Conservation (phyloP, 2,113 vertebrate species). For the Lasiurus borealis region DNA sequence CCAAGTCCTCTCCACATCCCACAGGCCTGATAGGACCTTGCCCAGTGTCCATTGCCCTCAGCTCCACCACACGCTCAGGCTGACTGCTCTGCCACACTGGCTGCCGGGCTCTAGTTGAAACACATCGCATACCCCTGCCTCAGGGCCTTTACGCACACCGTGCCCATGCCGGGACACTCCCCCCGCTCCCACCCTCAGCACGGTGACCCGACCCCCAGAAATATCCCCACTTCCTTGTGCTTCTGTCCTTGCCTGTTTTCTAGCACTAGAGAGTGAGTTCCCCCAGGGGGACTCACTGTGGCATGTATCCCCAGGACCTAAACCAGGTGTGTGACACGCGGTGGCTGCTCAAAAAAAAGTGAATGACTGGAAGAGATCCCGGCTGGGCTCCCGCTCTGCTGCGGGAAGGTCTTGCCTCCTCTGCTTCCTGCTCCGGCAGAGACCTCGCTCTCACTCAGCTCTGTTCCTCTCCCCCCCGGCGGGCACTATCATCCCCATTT, state of each 20-base stretch:
- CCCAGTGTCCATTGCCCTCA: neutral
- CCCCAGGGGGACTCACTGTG: neutral
- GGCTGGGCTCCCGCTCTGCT: neutral
- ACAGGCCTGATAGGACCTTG: neutral
- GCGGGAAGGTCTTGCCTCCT: neutral
- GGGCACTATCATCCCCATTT: neutral
- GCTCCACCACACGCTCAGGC: neutral
- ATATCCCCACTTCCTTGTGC: too few species aligned
- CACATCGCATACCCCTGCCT: neutral
- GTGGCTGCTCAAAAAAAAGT: neutral
- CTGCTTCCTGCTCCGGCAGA: neutral
- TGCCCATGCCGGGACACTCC: neutral
- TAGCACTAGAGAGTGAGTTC: neutral
- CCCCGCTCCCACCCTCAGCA: constrained; percentile 59
- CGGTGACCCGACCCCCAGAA: too few species aligned
- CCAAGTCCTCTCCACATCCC: neutral
- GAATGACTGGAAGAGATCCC: neutral
- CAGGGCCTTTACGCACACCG: neutral
- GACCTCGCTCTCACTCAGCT: neutral
- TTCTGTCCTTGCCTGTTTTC: neutral
- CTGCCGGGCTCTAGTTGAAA: constrained; percentile 88
- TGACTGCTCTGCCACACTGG: neutral
- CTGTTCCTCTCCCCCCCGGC: neutral
- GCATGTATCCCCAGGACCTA: neutral
- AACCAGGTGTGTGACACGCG: neutral